Evolutionary conservation across 2,888 invertebrate genomes (phyloP), one percentile per base, ranked within the genome.

Genomic region (Philaethria dido): DNA sequence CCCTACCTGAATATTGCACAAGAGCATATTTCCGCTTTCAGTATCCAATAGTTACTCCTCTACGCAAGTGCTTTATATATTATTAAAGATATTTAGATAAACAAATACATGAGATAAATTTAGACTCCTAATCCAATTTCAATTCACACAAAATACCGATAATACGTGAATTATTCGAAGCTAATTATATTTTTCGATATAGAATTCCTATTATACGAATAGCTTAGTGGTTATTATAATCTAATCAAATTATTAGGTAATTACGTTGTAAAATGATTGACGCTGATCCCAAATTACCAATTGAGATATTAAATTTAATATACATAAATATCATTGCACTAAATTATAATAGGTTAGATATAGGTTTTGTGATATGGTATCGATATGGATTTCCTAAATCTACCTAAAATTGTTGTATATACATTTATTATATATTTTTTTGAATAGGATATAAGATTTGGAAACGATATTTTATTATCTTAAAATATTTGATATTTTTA

Each of bases 251-350:
- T 60, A 60, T 45, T 45, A 44, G 29, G 44, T 60, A 25, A 60
- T 60, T 45, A 60, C 18, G 45, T 33, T 60, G 45, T 60, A 60
- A 60, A 60, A 60, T 60, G 60, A 60, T 60, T 60, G 60, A 60
- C 60, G 33, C 45, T 60, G 42, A 57, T 57, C 57, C 42, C 42
- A 57, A 57, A 57, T 57, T 57, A 57, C 57, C n/a, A 42, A 42
- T 57, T 42, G 42, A 42, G 42, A 57, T 57, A 57, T 57, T 22
- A 57, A 57, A 39, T 42, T 42, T 57, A 57, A 25, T 57, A 57
- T 57, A 57, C 52, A 42, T 20, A 42, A 42, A 57, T 42, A 2
- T 6, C 42, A 57, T 42, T 16, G 11, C 11, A 11, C 3, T 29
- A 16, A 16, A 33, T 52, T 11, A 16, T 11, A 16, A 29, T 52